A percentile compares a stretch with the other conserved stretches of the same genome.
phyloP scores from a whole-genome alignment of 1,140 invertebrate species.

The Sarcophaga peregrina region DNA sequence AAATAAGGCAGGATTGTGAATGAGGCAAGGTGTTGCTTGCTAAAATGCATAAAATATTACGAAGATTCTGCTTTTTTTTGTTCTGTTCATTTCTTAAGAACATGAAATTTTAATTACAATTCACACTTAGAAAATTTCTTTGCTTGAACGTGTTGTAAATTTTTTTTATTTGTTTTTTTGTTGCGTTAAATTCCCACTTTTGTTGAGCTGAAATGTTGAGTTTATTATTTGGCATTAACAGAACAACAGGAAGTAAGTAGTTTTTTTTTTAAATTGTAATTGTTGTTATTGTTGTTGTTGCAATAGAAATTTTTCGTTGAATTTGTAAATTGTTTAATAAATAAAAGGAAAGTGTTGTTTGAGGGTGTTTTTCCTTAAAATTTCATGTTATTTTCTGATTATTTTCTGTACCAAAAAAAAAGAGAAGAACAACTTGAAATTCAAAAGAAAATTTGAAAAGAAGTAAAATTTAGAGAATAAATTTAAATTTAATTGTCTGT shows the following conservation, averaged over 20 bases:
- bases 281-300: neutral
- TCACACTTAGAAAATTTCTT: constrained; percentile 14
- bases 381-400: too few species aligned
- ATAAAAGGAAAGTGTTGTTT: constrained; percentile 13
- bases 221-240: constrained; percentile 16
- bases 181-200: neutral
- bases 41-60: neutral
- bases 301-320: neutral
- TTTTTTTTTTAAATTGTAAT: neutral
- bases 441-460: too few species aligned
- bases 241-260: neutral
- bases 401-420: too few species aligned
- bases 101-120: constrained; percentile 27
- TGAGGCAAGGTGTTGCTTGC: neutral
- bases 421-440: too few species aligned
- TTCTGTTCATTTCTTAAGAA: neutral
- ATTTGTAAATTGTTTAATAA: constrained; percentile 17
- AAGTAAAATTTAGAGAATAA: neutral
- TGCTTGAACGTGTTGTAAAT: too few species aligned
- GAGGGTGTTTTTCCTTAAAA: neutral
- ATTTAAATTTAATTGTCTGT: constrained; percentile 21
- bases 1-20: neutral
- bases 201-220: neutral
- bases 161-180: neutral
- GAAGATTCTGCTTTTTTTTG: neutral